These are phyloP conservation scores for Eurytoma californica DNA, from an alignment of 2,888 invertebrate species.

Conservation along the genomic window DNA sequence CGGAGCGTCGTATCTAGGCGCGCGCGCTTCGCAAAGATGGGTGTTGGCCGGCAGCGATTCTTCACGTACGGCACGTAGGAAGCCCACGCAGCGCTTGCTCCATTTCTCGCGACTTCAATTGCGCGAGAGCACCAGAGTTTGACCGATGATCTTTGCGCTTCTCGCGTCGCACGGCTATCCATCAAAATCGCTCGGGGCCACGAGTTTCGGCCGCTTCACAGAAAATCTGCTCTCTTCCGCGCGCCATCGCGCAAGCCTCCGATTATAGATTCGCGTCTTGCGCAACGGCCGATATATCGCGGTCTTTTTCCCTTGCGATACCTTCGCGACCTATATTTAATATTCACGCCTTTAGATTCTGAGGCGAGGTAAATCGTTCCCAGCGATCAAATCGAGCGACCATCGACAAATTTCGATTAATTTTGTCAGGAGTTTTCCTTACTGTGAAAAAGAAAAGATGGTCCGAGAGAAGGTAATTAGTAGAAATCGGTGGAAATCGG, in stretches of 20 bases:
- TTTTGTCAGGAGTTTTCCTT: too few species aligned
- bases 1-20: background rate
- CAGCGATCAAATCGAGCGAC: too few species aligned
- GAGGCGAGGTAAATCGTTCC: too few species aligned
- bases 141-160: slow-evolving; percentile 23
- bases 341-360: too few species aligned
- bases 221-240: background rate
- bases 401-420: too few species aligned
- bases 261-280: background rate
- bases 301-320: too few species aligned
- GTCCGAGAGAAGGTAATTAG: too few species aligned
- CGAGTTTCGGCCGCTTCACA: slow-evolving; percentile 3
- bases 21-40: slow-evolving; percentile 22
- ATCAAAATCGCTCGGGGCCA: background rate
- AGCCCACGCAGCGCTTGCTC: slow-evolving; percentile 13
- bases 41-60: slow-evolving; percentile 39
- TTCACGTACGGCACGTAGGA: background rate
- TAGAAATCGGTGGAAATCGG: too few species aligned
- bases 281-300: too few species aligned
- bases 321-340: too few species aligned
- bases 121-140: slow-evolving; percentile 13
- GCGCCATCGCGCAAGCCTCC: background rate
- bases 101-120: slow-evolving; percentile 29
- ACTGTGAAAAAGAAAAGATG: too few species aligned
- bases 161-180: background rate